Conservation (phyloP, 1,140 invertebrate genomes). For the Hermetia illucens region DNA sequence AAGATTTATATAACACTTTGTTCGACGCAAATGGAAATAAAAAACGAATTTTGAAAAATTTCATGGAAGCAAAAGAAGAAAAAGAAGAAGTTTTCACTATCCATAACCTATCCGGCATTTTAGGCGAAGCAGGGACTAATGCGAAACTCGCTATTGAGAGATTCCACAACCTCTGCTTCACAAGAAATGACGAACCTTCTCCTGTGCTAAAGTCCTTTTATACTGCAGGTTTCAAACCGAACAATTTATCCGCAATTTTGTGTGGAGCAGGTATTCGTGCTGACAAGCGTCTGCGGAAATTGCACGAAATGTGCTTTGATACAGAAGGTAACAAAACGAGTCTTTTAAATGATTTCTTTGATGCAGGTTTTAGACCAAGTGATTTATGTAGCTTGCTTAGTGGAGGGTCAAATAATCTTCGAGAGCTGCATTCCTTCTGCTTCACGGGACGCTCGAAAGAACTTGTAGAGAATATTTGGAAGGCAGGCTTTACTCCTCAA, state of each 20-base stretch:
- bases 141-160: constrained; percentile 13
- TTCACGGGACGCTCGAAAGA: constrained; percentile 12
- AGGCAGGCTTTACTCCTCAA: constrained; percentile 13
- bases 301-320: constrained; percentile 15
- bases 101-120: constrained; percentile 14
- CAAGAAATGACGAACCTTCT: constrained; percentile 11
- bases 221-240: constrained; percentile 12
- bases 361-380: constrained; percentile 13
- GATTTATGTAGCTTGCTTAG: constrained; percentile 15
- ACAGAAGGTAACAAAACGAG: constrained; percentile 12
- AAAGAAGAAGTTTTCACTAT: constrained; percentile 7
- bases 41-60: constrained; percentile 11
- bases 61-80: constrained; percentile 8
- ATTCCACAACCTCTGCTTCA: constrained; percentile 14
- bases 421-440: constrained; percentile 20
- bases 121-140: constrained; percentile 14
- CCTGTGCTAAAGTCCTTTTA: constrained; percentile 12
- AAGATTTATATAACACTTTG: constrained; percentile 3
- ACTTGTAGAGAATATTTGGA: constrained; percentile 15
- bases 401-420: constrained; percentile 10
- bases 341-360: constrained; percentile 17
- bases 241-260: not conserved
- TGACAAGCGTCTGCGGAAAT: constrained; percentile 6
- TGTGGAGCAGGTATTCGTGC: not conserved
- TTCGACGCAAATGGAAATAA: constrained; percentile 1